These are phyloP conservation scores for Phaethon lepturus DNA, from an alignment of 2,113 vertebrate species.

Conservation along the genomic window DNA sequence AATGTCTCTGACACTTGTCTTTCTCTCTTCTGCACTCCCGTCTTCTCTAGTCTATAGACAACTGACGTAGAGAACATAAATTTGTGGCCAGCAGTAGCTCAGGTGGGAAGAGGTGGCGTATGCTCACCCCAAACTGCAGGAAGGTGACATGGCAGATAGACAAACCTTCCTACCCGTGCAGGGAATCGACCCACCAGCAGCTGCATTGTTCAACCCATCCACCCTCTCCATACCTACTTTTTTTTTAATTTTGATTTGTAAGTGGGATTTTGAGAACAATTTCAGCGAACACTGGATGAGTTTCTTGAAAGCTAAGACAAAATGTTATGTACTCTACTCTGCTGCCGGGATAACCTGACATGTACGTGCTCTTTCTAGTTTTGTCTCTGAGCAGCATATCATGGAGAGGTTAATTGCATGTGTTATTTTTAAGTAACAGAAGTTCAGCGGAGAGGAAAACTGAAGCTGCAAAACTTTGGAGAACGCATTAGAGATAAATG, in stretches of 20 bases:
- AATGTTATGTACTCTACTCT: constrained; percentile 44
- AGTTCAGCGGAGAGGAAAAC: constrained; percentile 33
- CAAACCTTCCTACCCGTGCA: background rate
- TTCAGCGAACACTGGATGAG: constrained; percentile 32
- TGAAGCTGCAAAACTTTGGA: constrained; percentile 35
- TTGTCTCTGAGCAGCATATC: background rate
- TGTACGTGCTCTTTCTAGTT: constrained; percentile 41
- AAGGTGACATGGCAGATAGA: background rate
- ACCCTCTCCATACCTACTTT: background rate
- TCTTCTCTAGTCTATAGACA: background rate
- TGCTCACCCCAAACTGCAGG: background rate
- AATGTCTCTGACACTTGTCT: background rate
- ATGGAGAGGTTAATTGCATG: constrained; percentile 62
- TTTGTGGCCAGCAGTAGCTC: background rate
- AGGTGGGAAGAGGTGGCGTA: background rate
- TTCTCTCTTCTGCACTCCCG: background rate
- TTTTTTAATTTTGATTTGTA: background rate
- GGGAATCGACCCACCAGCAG: background rate
- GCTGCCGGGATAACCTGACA: constrained; percentile 59
- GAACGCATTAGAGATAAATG: constrained; percentile 61
- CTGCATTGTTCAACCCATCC: constrained; percentile 1
- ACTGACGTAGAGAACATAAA: background rate
- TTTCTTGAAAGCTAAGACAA: constrained; percentile 59
- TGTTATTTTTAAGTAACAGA: constrained; percentile 67
- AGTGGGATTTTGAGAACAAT: background rate